Evolutionary conservation across 2,113 vertebrate genomes (phyloP).

Genomic region (Lepisosteus oculatus): DNA sequence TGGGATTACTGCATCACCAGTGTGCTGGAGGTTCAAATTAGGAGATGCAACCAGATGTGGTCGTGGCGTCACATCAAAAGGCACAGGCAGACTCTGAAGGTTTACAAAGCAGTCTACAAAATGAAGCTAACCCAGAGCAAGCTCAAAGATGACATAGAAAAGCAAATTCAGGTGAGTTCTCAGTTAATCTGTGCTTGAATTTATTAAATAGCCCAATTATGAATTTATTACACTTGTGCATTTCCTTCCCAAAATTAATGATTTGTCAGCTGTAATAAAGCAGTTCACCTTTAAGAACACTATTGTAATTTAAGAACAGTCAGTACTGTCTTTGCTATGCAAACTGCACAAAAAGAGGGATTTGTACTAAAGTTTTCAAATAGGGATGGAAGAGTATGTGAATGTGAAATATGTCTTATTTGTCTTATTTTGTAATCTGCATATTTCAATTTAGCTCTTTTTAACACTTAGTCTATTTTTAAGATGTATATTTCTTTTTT

Average conservation of each 20-base stretch:
- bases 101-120: slow-evolving; percentile 80
- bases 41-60: slow-evolving; percentile 76
- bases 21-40: slow-evolving; percentile 84
- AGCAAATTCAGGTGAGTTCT: slow-evolving; percentile 77
- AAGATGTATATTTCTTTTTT: neutral
- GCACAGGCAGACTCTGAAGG: slow-evolving; percentile 77
- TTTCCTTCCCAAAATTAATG: too few species aligned
- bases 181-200: neutral
- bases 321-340: too few species aligned
- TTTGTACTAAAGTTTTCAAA: too few species aligned
- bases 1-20: slow-evolving; percentile 83
- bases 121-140: slow-evolving; percentile 79
- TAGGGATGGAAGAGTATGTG: too few species aligned
- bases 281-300: too few species aligned
- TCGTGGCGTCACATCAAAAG: slow-evolving; percentile 78
- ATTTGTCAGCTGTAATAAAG: too few species aligned
- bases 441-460: neutral
- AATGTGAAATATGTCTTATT: neutral
- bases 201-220: too few species aligned
- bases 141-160: slow-evolving; percentile 69
- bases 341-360: too few species aligned
- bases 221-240: too few species aligned
- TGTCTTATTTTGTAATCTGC: neutral
- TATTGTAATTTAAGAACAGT: too few species aligned
- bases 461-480: too few species aligned